Percentiles rank a stretch among this genome's conserved stretches.
These are phyloP conservation scores for Poeciliopsis occidentalis DNA, from an alignment of 2,113 vertebrate species.

Conservation along the genomic window DNA sequence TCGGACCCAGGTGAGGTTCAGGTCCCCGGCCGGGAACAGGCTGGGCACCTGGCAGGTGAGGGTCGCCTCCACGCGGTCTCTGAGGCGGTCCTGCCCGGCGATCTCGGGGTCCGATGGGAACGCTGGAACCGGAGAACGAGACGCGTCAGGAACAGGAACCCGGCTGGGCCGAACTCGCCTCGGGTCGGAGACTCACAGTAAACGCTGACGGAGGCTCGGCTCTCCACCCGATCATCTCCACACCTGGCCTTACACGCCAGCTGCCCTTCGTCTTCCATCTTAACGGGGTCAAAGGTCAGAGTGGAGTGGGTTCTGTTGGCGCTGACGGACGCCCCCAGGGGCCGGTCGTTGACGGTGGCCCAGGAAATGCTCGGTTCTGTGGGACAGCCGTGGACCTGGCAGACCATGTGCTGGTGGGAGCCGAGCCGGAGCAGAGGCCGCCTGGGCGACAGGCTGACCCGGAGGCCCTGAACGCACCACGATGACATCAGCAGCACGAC, in stretches of 20 bases:
- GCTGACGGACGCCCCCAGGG: conserved; percentile 11
- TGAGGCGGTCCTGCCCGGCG: conserved; percentile 47
- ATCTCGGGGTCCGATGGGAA: conserved; percentile 70
- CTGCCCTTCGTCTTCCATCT: conserved; percentile 44
- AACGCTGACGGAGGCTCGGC: conserved; percentile 13
- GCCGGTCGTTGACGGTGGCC: conserved; percentile 57
- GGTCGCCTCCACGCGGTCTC: conserved; percentile 28
- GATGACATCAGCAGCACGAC: conserved; percentile 39
- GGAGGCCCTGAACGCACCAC: conserved; percentile 41
- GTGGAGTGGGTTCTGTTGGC: neutral
- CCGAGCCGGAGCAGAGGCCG: conserved; percentile 61
- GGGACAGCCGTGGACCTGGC: conserved; percentile 54
- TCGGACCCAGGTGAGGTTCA: conserved; percentile 63
- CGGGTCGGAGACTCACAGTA: conserved; percentile 69
- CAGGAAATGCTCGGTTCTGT: conserved; percentile 34
- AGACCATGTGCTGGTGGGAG: conserved; percentile 51
- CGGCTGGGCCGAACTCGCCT: no score
- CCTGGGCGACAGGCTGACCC: conserved; percentile 47
- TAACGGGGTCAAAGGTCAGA: conserved; percentile 63
- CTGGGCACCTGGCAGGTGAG: conserved; percentile 65
- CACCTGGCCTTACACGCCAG: conserved; percentile 64
- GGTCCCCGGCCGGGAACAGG: conserved; percentile 44
- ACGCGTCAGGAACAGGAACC: neutral
- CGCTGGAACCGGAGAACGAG: conserved; percentile 50
- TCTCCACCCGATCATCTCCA: neutral